Base-by-base conservation (phyloP, 2,888 invertebrate genomes). In the Sinentomon sp. region DNA sequence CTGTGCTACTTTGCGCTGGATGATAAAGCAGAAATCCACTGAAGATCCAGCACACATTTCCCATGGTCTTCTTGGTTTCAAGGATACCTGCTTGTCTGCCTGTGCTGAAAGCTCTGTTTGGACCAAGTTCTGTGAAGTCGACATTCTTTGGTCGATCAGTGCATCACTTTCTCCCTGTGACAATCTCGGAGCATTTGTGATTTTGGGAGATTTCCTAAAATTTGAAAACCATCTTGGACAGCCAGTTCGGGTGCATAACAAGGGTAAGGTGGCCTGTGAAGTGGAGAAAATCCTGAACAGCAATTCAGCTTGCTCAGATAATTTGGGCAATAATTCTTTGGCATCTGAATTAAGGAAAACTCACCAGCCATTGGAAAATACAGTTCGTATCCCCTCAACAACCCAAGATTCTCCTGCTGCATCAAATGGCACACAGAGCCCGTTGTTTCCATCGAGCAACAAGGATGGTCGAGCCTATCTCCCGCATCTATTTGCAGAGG, bases 41-140 rank as follows among this genome's bases (percentile, higher is more conserved):
- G n/a, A n/a, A n/a, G n/a, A n/a, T n/a, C n/a, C n/a, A n/a, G n/a
- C n/a, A n/a, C n/a, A n/a, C n/a, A n/a, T n/a, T n/a, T n/a, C n/a
- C n/a, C 23, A 38, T 30, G 54, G 58, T 14, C 52, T 80, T 25
- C 56, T 82, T 10, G 80, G 82, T 2, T 83, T 80, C 47, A 67
- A 77, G 37, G 65, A 64, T 38, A 65, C 72, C 32, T 80, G 80
- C 46, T 56, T 83, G 10, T 61, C 74, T 45, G 71, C 80, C 3
- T 77, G 78, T 32, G 70, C 77, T 17, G 82, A 82, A 54, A 63
- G 66, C 6, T 80, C 82, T 6, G 59, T 75, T 23, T 85, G 83
- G 85, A 87, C 85, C 0, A 73, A 72, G 46, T 82, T 82, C 50
- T 87, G 87, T 58, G 87, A 87, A 59, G 61, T 59, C 12, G 76